Conservation (phyloP, 2,113 vertebrate genomes). For the Dasyprocta punctata region DNA sequence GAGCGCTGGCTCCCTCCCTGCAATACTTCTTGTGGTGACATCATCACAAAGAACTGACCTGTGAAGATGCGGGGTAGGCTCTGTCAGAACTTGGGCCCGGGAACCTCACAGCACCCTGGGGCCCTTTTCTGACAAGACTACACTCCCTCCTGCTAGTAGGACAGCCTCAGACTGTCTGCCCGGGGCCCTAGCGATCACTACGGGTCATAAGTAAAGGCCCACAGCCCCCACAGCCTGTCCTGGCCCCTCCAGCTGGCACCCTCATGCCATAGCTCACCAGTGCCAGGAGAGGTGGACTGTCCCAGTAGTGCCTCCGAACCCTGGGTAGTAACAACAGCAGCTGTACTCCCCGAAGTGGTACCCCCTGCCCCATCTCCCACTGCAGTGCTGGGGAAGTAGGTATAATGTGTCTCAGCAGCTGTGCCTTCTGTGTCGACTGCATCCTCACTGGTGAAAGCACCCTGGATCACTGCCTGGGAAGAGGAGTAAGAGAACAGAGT, state of each 20-base stretch:
- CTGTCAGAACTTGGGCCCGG: not conserved
- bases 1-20: slow-evolving; percentile 93
- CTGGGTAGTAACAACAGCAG: slow-evolving; percentile 86
- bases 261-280: slow-evolving; percentile 59
- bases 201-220: not conserved
- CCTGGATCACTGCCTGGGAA: slow-evolving; percentile 86
- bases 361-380: slow-evolving; percentile 84
- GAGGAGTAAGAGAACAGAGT: not conserved
- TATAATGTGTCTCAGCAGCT: slow-evolving; percentile 86
- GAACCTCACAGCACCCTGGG: not conserved
- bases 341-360: slow-evolving; percentile 79
- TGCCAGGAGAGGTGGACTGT: slow-evolving; percentile 84
- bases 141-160: not conserved
- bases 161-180: not conserved
- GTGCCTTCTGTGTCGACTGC: slow-evolving; percentile 83
- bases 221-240: not conserved
- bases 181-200: not conserved
- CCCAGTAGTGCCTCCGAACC: slow-evolving; percentile 86
- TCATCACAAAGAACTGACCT: slow-evolving; percentile 98
- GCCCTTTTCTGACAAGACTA: not conserved
- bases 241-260: not conserved
- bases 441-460: slow-evolving; percentile 88
- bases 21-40: slow-evolving; percentile 96
- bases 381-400: slow-evolving; percentile 85
- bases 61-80: not conserved